These are phyloP conservation scores for Paedocypris micromegethes DNA, from an alignment of 2,797 vertebrate species.

Conservation along the genomic window DNA sequence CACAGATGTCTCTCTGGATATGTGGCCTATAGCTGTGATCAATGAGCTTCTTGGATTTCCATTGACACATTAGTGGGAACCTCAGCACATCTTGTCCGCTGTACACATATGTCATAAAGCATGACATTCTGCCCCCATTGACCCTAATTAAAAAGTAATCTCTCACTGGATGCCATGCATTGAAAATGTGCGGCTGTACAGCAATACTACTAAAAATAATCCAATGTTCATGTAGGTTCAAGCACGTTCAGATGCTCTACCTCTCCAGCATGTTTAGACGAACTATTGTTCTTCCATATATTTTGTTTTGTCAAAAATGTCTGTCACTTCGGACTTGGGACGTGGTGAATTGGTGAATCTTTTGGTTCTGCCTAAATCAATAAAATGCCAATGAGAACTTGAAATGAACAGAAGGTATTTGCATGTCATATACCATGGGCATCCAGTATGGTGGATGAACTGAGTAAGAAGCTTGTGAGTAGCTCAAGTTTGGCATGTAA, in stretches of 20 bases:
- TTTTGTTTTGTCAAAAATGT: too few relatives aligned
- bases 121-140: constrained; percentile 18
- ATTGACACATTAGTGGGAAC: constrained; percentile 45
- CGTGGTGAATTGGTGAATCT: too few relatives aligned
- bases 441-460: too few relatives aligned
- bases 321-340: too few relatives aligned
- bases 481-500: too few relatives aligned
- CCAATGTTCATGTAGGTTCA: not conserved
- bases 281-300: too few relatives aligned
- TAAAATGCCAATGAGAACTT: too few relatives aligned
- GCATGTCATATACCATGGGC: too few relatives aligned
- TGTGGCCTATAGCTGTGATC: constrained; percentile 38
- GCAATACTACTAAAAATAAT: constrained; percentile 15
- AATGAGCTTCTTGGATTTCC: constrained; percentile 67
- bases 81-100: constrained; percentile 23
- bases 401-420: too few relatives aligned
- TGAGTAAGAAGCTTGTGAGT: too few relatives aligned
- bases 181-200: not conserved
- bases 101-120: constrained; percentile 5
- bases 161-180: constrained; percentile 16
- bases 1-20: constrained; percentile 58
- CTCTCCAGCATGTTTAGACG: too few relatives aligned
- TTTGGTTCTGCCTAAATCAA: too few relatives aligned
- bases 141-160: constrained; percentile 20
- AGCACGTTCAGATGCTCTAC: not conserved